Evolutionary conservation across 1,140 invertebrate species (phyloP).

Genomic region (Macrotrachela quadricornifera): DNA sequence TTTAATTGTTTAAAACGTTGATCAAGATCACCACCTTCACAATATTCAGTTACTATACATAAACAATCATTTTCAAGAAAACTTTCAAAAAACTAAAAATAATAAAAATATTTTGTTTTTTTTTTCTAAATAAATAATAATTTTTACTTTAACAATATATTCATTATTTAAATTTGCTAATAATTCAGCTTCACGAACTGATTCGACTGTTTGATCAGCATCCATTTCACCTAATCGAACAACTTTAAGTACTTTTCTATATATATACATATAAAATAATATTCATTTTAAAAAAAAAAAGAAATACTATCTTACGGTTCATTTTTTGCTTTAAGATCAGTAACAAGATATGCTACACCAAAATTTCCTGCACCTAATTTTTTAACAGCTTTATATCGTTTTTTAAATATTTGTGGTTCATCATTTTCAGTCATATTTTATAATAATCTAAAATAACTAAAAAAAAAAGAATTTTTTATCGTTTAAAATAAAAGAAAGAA

Average conservation of each 20-base stretch:
- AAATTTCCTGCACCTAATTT: slow-evolving; percentile 29
- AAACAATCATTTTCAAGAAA: slow-evolving; percentile 28
- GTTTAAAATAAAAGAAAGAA: too few species aligned
- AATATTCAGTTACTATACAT: slow-evolving; percentile 31
- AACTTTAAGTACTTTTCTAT: slow-evolving; percentile 27
- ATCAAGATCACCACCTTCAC: slow-evolving; percentile 31
- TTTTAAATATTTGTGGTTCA: too few species aligned
- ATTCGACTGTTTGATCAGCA: slow-evolving; percentile 29
- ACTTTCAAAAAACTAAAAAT: slow-evolving; percentile 23
- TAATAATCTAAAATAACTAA: too few species aligned
- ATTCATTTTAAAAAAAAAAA: too few species aligned
- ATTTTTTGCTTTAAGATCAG: slow-evolving; percentile 16
- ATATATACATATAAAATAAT: not conserved
- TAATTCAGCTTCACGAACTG: slow-evolving; percentile 23
- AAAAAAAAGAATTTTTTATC: too few species aligned
- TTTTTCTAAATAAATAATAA: too few species aligned
- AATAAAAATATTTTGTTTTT: too few species aligned
- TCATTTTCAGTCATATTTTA: too few species aligned
- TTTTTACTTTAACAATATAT: slow-evolving; percentile 19
- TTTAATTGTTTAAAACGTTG: slow-evolving; percentile 19
- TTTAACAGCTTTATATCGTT: slow-evolving; percentile 21
- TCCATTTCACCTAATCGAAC: slow-evolving; percentile 25
- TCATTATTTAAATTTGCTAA: slow-evolving; percentile 23
- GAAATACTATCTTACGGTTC: slow-evolving; percentile 8
- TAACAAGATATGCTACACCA: slow-evolving; percentile 26